Evolutionary conservation across 1,140 invertebrate species (phyloP), one percentile per base, ranked within the genome.

Genomic region (Drosophila rufa): DNA sequence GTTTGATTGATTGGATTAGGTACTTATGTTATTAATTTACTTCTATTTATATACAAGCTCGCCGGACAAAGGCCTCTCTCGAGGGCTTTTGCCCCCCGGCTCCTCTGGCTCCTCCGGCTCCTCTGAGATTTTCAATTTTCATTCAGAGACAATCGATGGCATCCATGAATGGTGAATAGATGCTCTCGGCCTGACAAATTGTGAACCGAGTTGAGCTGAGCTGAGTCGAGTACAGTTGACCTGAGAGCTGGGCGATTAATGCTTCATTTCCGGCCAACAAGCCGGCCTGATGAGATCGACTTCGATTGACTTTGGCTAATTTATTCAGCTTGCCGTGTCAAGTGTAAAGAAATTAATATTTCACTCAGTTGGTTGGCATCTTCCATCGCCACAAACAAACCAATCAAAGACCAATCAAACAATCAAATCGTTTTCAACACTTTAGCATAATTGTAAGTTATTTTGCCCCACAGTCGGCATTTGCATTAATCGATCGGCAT

Each of bases 11-110:
- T 90, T 90, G 86, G 86, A 90, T 90, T 90, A 90, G 86, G 86
- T 90, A 90, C 86, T 90, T 90, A 90, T 90, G 85, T 90, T 90
- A 90, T 90, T 90, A 90, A 90, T 90, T 90, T 90, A 90, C 81
- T 85, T 90, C 85, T 90, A 90, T 90, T 90, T 90, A 79, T 90
- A 90, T 80, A 85, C 85, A 90, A 79, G 81, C 85, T 71, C 33
- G 77, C 71, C 66, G 86, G 81, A 84, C 85, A 89, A 84, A 89
- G 83, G 80, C 71, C 48, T 51, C 33, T 75, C 57, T 58, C 53
- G 59, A 75, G 57, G 56, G 59, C 47, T 68, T 68, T 65, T 45
- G 33, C 22, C 66, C 61, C 60, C 45, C 27, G 22, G 46, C 46
- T 8, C 3, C 22, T 4, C n/a, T 6, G 8, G 2, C 19, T 45